A percentile compares a stretch with the other conserved stretches of the same genome.
Evolutionary conservation across 2,888 invertebrate genomes (phyloP).

Genomic region (Scotopteryx bipunctaria): DNA sequence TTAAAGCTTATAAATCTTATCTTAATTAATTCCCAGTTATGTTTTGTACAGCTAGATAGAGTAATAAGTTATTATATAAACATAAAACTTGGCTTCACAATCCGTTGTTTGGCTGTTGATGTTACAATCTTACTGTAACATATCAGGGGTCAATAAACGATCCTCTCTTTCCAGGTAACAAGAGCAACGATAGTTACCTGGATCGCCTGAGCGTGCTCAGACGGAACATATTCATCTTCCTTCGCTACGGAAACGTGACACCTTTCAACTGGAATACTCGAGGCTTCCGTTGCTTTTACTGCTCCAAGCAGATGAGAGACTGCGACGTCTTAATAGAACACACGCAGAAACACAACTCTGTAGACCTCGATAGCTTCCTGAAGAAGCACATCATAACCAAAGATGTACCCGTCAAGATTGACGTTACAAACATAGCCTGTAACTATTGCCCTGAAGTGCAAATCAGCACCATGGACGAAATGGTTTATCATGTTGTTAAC

Average conservation of each 20-base stretch:
- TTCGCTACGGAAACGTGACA: slow-evolving; percentile 58
- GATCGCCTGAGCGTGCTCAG: slow-evolving; percentile 55
- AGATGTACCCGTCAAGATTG: slow-evolving; percentile 68
- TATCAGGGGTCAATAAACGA: slow-evolving; percentile 39
- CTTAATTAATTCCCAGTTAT: too few species aligned
- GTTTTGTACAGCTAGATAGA: too few species aligned
- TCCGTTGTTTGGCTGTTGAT: too few species aligned
- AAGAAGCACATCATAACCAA: slow-evolving; percentile 58
- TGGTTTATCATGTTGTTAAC: slow-evolving; percentile 53
- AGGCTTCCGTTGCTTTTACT: slow-evolving; percentile 67
- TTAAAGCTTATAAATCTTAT: too few species aligned
- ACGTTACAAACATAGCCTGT: slow-evolving; percentile 55
- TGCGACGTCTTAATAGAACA: slow-evolving; percentile 56
- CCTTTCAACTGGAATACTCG: slow-evolving; percentile 69
- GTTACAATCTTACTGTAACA: too few species aligned
- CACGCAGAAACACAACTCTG: slow-evolving; percentile 46
- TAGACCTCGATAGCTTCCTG: slow-evolving; percentile 53
- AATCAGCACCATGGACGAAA: slow-evolving; percentile 48
- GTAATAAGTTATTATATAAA: too few species aligned
- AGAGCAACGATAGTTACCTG: slow-evolving; percentile 47
- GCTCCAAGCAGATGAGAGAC: slow-evolving; percentile 57
- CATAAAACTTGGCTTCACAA: too few species aligned
- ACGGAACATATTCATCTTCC: slow-evolving; percentile 56
- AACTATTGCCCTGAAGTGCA: slow-evolving; percentile 48
- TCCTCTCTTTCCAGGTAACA: slow-evolving; percentile 68